Evolutionary conservation across 2,113 vertebrate species (phyloP), one percentile per base, ranked within the genome.

Genomic region (Bubo bubo): DNA sequence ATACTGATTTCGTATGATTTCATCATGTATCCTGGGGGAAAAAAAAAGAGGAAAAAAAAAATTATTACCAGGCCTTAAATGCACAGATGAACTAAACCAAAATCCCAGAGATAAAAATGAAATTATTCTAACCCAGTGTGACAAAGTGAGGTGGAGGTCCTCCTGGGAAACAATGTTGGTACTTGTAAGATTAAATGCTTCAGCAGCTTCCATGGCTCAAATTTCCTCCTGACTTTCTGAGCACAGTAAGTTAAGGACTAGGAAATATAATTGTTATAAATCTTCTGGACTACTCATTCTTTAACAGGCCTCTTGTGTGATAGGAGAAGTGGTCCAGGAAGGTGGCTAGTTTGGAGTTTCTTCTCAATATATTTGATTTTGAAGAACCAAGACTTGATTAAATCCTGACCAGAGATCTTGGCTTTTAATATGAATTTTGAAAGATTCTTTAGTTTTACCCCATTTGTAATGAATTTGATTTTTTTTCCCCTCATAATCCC

Each of bases 1-100:
- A 76, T 52, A 86, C 30, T 35, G 86, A 86, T 93, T 79, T 66
- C 81, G 39, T 45, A 64, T 55, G 14, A 81, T 89, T 95, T 90
- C 41, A 71, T 81, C 6, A 20, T 73, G 41, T 53, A 56, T 83
- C 49, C 13, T 30, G 55, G 37, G 83, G 12, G 37, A 27, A 14
- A 14, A 45, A 15, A 13, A 43, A 34, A 39, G n/a, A 6, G 20
- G 45, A 23, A 12, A 9, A 27, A 67, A 71, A 63, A 72, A 52
- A 79, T 43, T 76, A 53, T 45, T 82, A 27, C 32, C n/a, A 41
- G 39, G 20, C 22, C 41, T 93, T 85, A 83, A 84, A 71, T 56
- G 49, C 26, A 62, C 21, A 76, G n/a, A 53, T 37, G 63, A 95
- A 55, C 32, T 28, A n/a, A 80, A 53, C 6, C 37, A 60, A 86